Base-by-base conservation (phyloP, 1,140 invertebrate genomes). In the Gryllus bimaculatus region DNA sequence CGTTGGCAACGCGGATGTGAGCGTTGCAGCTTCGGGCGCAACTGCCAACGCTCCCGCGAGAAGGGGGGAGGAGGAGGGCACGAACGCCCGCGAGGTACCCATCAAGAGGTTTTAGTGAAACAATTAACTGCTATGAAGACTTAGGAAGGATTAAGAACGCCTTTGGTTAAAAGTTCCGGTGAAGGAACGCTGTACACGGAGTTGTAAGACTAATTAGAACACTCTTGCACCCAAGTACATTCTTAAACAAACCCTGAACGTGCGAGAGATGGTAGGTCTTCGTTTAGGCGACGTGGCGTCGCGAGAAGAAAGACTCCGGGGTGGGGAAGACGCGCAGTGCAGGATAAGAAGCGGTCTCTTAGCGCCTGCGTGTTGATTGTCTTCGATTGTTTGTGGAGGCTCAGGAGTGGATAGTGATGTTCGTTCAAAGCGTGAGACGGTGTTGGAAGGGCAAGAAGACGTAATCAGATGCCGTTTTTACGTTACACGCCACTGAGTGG, bases 101-200 rank as follows among this genome's bases (percentile, higher is more conserved):
- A 66, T 10, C 54, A 7, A 7, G 18, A 66, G 54, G 54, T 66
- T 66, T 18, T 18, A 10, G 54, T 66, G 54, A 66, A 66, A 66
- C 54, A 66, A 66, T 66, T 66, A 66, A 66, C 54, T 66, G 54
- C 54, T 66, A 66, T 66, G 54, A 66, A 66, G 54, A 66, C 54
- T 66, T 66, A 66, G 54, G 18, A 18, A 66, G 54, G 7, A 66
- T 66, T 66, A 66, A 66, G 54, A 66, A 66, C 10, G 54, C 54
- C 18, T 66, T 66, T 66, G 54, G 2, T 66, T 13, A 66, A 66
- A 66, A 18, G 10, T 66, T 18, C 54, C 18, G 10, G 10, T 66
- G 10, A 18, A 66, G 18, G 54, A 18, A 7, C 10, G 54, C 54
- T 66, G 2, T 10, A 7, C 54, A 13, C 54, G 54, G 18, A 10